Evolutionary conservation across 1,140 invertebrate species (phyloP), one percentile per base, ranked within the genome.

Genomic region (Papilio aristodemus): DNA sequence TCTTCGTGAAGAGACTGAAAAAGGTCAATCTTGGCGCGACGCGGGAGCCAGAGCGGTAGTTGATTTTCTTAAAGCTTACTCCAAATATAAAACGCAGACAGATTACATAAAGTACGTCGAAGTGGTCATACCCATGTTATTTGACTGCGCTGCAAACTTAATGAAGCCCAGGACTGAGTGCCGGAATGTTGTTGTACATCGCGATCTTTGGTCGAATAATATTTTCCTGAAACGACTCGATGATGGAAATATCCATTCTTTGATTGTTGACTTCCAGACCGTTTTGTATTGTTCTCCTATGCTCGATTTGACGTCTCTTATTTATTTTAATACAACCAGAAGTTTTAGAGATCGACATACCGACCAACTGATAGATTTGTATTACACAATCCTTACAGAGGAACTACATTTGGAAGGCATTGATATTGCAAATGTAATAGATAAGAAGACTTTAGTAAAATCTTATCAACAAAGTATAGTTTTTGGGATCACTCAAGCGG

Each of bases 231-330:
- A 93, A 78, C 93, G 93, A 69, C 79, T 91, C 0, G 76, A 79
- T 4, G 80, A 87, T 66, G 82, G 77, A 9, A 32, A 69, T 11
- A 64, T 64, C 17, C 80, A 85, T 64, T 93, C 93, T 13, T 87
- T 93, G 10, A 73, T 95, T 4, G 90, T 95, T 17, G 94, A 95
- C 77, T 94, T 93, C 67, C 95, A 95, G 81, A 84, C 95, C 27
- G 92, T 91, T 0, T 77, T 94, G 38, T 95, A 93, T 78, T 82
- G 87, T 14, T 85, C 92, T 2, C 92, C 93, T 0, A 89, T 87
- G 66, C 66, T 92, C 22, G 93, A 94, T 77, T 73, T 93, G 7
- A 78, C 92, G 0, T 92, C 93, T 1, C 59, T 93, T 1, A 76
- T 94, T 11, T 93, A 92, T 66, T 91, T 92, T 41, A 92, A 92